These are phyloP conservation scores for Rosalia funebris DNA, from an alignment of 2,888 invertebrate species.

Conservation along the genomic window DNA sequence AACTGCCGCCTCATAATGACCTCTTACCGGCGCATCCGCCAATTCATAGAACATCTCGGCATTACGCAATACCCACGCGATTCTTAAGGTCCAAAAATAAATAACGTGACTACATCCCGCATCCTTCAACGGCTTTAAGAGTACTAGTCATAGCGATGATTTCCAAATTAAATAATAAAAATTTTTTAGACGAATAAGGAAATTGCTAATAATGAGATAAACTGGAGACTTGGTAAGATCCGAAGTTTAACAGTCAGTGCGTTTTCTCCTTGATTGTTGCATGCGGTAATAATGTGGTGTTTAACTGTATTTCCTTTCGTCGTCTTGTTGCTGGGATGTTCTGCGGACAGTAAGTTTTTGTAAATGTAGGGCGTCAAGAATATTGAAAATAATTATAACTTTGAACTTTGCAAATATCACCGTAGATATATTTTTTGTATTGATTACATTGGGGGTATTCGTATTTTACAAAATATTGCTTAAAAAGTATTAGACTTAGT, in stretches of 20 bases:
- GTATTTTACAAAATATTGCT: no score
- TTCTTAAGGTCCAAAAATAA: slow-evolving; percentile 27
- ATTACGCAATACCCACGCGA: slow-evolving; percentile 14
- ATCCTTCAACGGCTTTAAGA: not conserved
- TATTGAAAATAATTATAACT: no score
- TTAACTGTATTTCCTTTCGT: slow-evolving; percentile 19
- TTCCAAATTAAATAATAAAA: slow-evolving; percentile 47
- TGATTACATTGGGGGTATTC: no score
- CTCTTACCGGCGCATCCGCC: slow-evolving; percentile 4
- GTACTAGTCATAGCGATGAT: slow-evolving; percentile 24
- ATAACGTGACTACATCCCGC: slow-evolving; percentile 36
- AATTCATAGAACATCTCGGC: slow-evolving; percentile 1
- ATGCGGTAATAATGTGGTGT: slow-evolving; percentile 32
- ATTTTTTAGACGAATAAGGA: slow-evolving; percentile 40
- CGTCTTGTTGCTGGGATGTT: slow-evolving; percentile 24
- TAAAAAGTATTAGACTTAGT: no score
- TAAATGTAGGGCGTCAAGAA: no score
- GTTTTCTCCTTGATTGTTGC: slow-evolving; percentile 28
- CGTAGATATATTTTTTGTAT: no score
- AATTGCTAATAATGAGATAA: slow-evolving; percentile 45
- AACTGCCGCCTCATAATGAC: no score
- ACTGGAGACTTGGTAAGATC: slow-evolving; percentile 31
- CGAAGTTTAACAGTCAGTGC: slow-evolving; percentile 19
- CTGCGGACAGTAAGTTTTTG: slow-evolving; percentile 36
- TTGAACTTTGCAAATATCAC: no score